Evolutionary conservation across 2,797 vertebrate genomes (phyloP), one percentile per base, ranked within the genome.

Genomic region (Esox masquinongy): DNA sequence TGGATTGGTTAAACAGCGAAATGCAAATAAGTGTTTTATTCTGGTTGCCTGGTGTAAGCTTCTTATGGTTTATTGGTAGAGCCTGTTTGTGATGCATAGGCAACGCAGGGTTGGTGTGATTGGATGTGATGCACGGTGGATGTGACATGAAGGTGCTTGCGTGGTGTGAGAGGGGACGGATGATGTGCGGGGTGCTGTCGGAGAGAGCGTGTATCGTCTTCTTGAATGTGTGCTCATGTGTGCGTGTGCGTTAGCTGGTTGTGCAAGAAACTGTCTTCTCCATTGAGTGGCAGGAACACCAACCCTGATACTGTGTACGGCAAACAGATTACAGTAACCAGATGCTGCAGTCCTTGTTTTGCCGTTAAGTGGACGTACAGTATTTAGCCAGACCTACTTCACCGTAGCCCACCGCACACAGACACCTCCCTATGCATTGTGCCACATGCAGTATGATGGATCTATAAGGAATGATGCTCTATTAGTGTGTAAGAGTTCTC

Each of bases 61-160:
- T 68, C 34, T 29, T 51, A 88, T 89, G 70, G 75, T 86, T 88
- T 86, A 84, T 88, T 89, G 79, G 87, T 87, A 73, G 50, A 14
- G 34, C 34, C 66, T 66, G 67, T 79, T 81, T 78, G 72, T 76
- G 56, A 80, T 76, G 69, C 77, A 82, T 81, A 80, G 79, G 74
- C 70, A 83, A 80, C 31, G 56, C 36, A 64, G 12, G 72, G 71
- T 74, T 59, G 26, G 63, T 74, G 63, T 66, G 43, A 66, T 19
- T 19, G 19, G 12, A n/a, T 17, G 39, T 19, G 59, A 14, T 19
- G 26, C 9, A 4, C 31, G 31, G 31, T n/a, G 53, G 17, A 53
- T 71, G 74, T 76, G 36, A 39, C 36, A 39, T 39, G 36, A 6
- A 39, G 36, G 36, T 39, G 36, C 36, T 39, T 47, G 43, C 6